These are phyloP conservation scores for Drosophila biarmipes DNA, from an alignment of 1,140 invertebrate genomes.

Conservation along the genomic window DNA sequence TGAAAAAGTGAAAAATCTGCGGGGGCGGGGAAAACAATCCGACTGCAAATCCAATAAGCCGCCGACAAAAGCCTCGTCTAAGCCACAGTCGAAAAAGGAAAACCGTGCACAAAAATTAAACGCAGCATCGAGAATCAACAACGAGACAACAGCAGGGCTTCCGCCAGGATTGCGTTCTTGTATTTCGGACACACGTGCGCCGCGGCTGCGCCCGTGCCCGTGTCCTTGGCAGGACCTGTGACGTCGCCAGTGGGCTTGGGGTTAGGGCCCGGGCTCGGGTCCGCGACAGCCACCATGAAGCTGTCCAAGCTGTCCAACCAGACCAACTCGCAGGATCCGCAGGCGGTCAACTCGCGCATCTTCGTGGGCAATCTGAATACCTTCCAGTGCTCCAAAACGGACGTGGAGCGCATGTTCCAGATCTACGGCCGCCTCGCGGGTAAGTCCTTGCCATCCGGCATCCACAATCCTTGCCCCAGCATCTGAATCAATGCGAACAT, in stretches of 20 bases:
- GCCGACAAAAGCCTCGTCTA: conserved; percentile 64
- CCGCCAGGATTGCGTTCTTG: conserved; percentile 81
- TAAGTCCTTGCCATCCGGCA: conserved; percentile 76
- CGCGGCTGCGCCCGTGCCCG: conserved; percentile 59
- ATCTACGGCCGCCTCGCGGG: conserved; percentile 93
- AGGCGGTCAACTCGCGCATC: conserved; percentile 93
- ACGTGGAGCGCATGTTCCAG: conserved; percentile 94
- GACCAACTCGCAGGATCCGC: conserved; percentile 94
- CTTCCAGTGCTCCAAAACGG: conserved; percentile 94
- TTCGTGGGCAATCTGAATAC: conserved; percentile 97
- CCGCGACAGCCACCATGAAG: conserved; percentile 86
- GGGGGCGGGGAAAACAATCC: conserved; percentile 23
- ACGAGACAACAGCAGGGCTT: conserved; percentile 17
- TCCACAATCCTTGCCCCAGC: background rate
- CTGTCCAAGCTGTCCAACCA: conserved; percentile 94
- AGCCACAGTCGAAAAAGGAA: conserved; percentile 32
- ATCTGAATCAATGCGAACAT: conserved; percentile 1
- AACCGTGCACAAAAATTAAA: conserved; percentile 15
- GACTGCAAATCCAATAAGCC: conserved; percentile 75
- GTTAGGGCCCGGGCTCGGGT: conserved; percentile 12
- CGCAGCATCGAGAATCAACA: conserved; percentile 8
- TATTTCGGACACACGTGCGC: conserved; percentile 81
- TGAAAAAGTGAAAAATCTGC: conserved; percentile 64
- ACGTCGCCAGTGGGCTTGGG: background rate
- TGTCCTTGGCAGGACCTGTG: conserved; percentile 45